These are phyloP conservation scores for Rhincodon typus DNA, from an alignment of 2,797 vertebrate species.

Conservation along the genomic window DNA sequence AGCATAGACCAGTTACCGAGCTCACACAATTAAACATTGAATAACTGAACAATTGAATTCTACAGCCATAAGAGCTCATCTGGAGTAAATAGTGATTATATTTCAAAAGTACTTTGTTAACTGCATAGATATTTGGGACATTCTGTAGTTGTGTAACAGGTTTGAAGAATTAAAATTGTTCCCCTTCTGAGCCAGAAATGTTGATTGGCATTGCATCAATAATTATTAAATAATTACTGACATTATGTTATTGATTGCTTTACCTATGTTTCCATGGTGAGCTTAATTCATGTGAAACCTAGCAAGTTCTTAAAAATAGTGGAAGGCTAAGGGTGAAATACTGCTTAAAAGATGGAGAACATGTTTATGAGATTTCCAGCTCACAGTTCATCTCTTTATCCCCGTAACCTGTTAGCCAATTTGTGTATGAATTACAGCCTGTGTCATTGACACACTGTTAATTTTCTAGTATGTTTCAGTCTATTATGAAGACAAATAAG, in stretches of 20 bases:
- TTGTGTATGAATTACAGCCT: not conserved
- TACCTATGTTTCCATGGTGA: not conserved
- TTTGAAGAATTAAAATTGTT: not conserved
- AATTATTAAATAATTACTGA: not conserved
- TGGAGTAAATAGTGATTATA: not conserved
- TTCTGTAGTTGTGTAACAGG: not conserved
- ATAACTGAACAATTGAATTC: too few relatives aligned
- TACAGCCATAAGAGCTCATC: not conserved
- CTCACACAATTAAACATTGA: too few relatives aligned
- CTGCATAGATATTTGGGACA: not conserved
- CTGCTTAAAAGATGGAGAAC: not conserved
- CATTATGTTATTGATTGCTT: too few relatives aligned
- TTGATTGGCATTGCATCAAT: not conserved
- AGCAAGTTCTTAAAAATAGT: not conserved
- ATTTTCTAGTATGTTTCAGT: not conserved
- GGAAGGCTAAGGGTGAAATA: not conserved
- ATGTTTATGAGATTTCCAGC: not conserved
- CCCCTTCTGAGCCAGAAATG: not conserved
- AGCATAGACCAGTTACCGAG: too few relatives aligned
- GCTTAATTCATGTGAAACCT: not conserved
- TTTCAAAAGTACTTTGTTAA: not conserved
- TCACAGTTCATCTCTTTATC: not conserved
- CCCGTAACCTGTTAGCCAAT: not conserved
- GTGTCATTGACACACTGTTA: not conserved
- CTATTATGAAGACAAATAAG: not conserved